Evolutionary conservation across 2,888 invertebrate species (phyloP).

Genomic region (Papilio demoleus): DNA sequence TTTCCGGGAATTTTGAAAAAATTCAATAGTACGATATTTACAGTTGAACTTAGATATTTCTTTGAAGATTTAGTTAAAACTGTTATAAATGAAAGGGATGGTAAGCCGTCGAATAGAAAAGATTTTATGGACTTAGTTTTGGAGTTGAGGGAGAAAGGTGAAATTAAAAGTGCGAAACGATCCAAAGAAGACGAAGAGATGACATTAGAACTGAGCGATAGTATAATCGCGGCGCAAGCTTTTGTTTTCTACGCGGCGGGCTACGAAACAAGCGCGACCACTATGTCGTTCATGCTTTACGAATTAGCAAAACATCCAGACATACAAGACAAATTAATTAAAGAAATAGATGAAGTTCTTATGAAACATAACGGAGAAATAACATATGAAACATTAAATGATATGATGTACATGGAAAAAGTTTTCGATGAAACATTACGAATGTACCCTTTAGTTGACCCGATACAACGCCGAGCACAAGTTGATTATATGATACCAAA

Average conservation of each 20-base stretch:
- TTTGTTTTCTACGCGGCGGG: conserved; percentile 60
- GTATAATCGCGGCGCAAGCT: conserved; percentile 66
- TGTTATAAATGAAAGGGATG: conserved; percentile 54
- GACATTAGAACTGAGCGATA: conserved; percentile 57
- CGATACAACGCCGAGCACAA: conserved; percentile 62
- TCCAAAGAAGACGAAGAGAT: conserved; percentile 42
- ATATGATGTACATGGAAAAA: conserved; percentile 68
- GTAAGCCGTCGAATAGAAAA: conserved; percentile 52
- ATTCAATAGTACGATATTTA: conserved; percentile 52
- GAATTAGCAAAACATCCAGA: conserved; percentile 64
- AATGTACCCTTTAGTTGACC: conserved; percentile 69
- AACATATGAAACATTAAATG: conserved; percentile 63
- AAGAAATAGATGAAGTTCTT: conserved; percentile 59
- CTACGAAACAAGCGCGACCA: conserved; percentile 72
- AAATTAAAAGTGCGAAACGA: conserved; percentile 47
- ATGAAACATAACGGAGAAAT: conserved; percentile 56
- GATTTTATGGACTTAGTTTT: conserved; percentile 64
- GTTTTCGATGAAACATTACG: conserved; percentile 70
- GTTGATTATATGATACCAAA: conserved; percentile 62
- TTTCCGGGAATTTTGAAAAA: conserved; percentile 56
- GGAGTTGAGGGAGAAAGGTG: conserved; percentile 53
- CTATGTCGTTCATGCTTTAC: conserved; percentile 62
- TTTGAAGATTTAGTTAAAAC: conserved; percentile 52
- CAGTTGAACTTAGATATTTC: conserved; percentile 48
- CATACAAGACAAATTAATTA: conserved; percentile 61